Evolutionary conservation across 2,888 invertebrate species (phyloP).

Genomic region (Andrena trimmerana): DNA sequence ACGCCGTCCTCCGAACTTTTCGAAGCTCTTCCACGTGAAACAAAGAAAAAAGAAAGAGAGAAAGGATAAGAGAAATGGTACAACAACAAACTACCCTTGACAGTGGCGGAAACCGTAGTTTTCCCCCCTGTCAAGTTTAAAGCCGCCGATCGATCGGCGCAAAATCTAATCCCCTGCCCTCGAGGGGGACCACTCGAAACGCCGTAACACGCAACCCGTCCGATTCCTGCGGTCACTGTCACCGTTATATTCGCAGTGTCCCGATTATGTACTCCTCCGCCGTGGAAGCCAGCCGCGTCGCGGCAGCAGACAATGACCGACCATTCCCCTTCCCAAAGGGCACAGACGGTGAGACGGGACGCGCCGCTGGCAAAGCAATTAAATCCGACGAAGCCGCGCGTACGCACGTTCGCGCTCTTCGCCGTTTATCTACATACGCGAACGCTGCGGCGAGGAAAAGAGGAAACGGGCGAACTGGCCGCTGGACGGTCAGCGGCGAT

Average conservation of each 20-base stretch:
- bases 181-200: constrained; percentile 20
- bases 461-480: not conserved
- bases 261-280: constrained; percentile 38
- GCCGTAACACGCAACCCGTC: not conserved
- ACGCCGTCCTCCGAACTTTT: not conserved
- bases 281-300: constrained; percentile 13
- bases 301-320: constrained; percentile 49
- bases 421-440: constrained; percentile 57
- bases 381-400: constrained; percentile 41
- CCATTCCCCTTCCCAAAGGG: constrained; percentile 6
- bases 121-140: constrained; percentile 54
- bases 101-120: constrained; percentile 58
- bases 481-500: not conserved
- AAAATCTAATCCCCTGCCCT: constrained; percentile 54
- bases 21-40: not conserved
- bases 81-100: constrained; percentile 52
- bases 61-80: not conserved
- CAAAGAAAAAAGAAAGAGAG: not conserved
- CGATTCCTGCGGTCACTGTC: constrained; percentile 55
- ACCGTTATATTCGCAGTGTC: constrained; percentile 44
- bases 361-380: constrained; percentile 47
- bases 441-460: not conserved
- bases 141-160: constrained; percentile 55
- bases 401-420: constrained; percentile 35
- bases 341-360: not conserved